These are phyloP conservation scores for Nesometra sesokonis DNA, from an alignment of 35 echinoderm and acorn worm species.

Conservation along the genomic window DNA sequence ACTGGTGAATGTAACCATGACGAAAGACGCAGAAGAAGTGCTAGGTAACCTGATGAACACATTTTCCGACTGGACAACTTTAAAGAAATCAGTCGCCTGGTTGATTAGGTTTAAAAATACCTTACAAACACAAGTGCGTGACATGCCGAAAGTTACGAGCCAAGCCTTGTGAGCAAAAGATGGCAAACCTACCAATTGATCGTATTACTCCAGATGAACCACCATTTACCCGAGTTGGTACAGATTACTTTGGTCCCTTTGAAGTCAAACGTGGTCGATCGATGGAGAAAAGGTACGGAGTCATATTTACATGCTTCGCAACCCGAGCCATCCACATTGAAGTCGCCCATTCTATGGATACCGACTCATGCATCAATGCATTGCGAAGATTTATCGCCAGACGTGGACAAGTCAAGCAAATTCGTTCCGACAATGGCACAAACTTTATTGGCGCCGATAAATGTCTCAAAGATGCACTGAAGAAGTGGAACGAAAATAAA, in stretches of 20 bases:
- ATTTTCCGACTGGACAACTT: neutral
- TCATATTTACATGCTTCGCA: neutral
- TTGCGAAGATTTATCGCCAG: neutral
- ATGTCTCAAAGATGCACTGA: neutral
- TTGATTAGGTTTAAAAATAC: neutral
- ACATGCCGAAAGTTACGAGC: conserved; percentile 4
- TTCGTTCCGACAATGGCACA: neutral
- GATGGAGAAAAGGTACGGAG: neutral
- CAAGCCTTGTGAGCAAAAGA: neutral
- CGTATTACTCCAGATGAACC: conserved; percentile 28
- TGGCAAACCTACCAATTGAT: conserved; percentile 31
- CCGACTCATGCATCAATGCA: neutral
- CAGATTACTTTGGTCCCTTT: neutral
- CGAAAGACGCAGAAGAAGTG: neutral
- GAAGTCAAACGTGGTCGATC: neutral
- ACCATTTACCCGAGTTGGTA: conserved; percentile 23
- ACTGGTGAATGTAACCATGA: neutral
- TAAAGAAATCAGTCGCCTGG: neutral
- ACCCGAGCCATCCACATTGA: neutral
- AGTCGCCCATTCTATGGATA: neutral
- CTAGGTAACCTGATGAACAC: neutral
- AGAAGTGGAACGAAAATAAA: neutral
- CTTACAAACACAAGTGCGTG: conserved; percentile 3
- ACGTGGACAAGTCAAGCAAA: neutral
- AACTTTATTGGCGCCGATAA: neutral